phyloP scores from a whole-genome alignment of 1,140 invertebrate species.

The Ruditapes philippinarum region DNA sequence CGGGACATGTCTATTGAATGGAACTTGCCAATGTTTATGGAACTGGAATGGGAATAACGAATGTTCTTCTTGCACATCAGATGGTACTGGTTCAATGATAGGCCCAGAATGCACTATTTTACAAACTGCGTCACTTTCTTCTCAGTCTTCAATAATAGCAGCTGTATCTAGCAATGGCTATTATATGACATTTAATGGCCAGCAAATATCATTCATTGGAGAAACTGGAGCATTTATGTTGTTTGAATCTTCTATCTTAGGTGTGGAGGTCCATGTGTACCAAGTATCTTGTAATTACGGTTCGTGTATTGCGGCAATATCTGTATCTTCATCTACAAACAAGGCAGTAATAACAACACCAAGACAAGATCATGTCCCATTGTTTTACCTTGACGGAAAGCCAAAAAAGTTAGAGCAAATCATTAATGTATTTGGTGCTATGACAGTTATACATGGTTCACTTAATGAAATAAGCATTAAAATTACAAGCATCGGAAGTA shows the following conservation, averaged over 20 bases:
- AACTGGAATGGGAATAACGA: conserved; percentile 74
- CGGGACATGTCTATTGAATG: conserved; percentile 66
- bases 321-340: conserved; percentile 31
- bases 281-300: conserved; percentile 65
- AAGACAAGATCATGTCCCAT: conserved; percentile 40
- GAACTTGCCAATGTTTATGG: conserved; percentile 68
- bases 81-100: conserved; percentile 1
- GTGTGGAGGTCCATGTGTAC: conserved; percentile 68
- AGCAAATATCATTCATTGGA: conserved; percentile 60
- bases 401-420: conserved; percentile 5
- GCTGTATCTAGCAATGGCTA: conserved; percentile 64
- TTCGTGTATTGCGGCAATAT: conserved; percentile 65
- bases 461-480: conserved; percentile 46
- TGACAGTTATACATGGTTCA: conserved; percentile 47
- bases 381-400: conserved; percentile 55
- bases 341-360: conserved; percentile 60
- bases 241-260: conserved; percentile 41
- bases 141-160: conserved; percentile 37
- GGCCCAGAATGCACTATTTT: conserved; percentile 71
- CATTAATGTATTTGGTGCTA: background rate
- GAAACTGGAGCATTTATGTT: conserved; percentile 66
- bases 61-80: conserved; percentile 61
- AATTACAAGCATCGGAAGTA: conserved; percentile 14
- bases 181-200: conserved; percentile 70
- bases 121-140: background rate